phyloP scores from a whole-genome alignment of 2,888 invertebrate genomes.

The Drosophila multiciliata region DNA sequence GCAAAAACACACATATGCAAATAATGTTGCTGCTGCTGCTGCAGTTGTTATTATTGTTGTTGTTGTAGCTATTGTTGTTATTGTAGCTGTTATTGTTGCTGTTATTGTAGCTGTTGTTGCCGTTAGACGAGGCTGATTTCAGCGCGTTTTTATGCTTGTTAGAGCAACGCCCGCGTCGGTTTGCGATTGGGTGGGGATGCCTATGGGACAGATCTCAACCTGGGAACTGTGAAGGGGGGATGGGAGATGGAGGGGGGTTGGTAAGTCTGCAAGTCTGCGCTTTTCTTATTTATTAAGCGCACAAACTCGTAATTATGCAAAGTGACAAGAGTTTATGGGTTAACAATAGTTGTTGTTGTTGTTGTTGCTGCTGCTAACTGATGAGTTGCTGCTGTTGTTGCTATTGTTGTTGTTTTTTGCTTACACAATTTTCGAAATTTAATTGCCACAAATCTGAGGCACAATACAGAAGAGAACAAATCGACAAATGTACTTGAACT shows the following conservation, averaged over 20 bases:
- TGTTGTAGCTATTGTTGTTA: constrained; percentile 31
- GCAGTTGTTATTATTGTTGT: constrained; percentile 1
- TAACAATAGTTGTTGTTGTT: constrained; percentile 32
- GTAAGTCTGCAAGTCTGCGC: constrained; percentile 41
- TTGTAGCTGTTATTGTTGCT: constrained; percentile 41
- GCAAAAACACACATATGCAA: constrained; percentile 60
- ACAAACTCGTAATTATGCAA: constrained; percentile 74
- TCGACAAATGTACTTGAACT: constrained; percentile 59
- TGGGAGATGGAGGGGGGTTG: background rate
- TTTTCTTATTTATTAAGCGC: constrained; percentile 71
- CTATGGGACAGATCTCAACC: background rate
- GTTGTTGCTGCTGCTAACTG: constrained; percentile 10
- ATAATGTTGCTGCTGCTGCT: constrained; percentile 32
- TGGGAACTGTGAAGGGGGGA: background rate
- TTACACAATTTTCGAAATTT: constrained; percentile 50
- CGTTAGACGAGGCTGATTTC: constrained; percentile 58
- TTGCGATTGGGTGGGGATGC: constrained; percentile 25
- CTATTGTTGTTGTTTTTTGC: constrained; percentile 21
- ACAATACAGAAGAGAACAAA: constrained; percentile 21
- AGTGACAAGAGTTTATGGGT: constrained; percentile 59
- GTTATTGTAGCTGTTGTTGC: constrained; percentile 23
- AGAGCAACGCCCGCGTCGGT: constrained; percentile 60
- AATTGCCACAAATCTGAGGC: constrained; percentile 43
- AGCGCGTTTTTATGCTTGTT: constrained; percentile 63
- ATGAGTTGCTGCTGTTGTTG: constrained; percentile 11